Base-by-base conservation (phyloP, 2,113 vertebrate species). In the Nerophis ophidion region DNA sequence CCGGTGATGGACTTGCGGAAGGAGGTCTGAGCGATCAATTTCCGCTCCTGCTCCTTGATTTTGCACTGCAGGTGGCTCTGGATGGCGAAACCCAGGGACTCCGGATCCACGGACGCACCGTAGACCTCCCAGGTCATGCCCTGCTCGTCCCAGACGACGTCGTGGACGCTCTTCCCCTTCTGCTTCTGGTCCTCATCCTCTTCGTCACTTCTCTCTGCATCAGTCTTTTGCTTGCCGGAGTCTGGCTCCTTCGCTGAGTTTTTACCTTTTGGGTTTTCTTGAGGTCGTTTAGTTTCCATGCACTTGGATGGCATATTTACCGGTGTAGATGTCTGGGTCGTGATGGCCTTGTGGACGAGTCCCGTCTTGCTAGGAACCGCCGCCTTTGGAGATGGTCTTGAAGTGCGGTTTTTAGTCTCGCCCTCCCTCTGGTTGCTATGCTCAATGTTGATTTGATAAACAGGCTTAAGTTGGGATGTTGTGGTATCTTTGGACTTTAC, bases 51-150 rank as follows among this genome's bases (percentile, higher is more conserved):
- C 79, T 98, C 96, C 80, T 92, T 91, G 78, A 98, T 99, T 76
- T 99, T 98, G 75, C 94, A 93, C 85, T 98, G 95, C 54, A 99
- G 80, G 70, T 99, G 97, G 87, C 94, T 99, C 91, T 99, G 97
- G 79, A 99, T 99, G 34, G 96, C 97, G 7, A 98, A 90, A 11
- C 97, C 97, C 36, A 99, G 86, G 1, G 93, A 97, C 71, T 99
- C 97, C 0, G 93, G 94, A 81, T 99, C 97, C 0, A 98, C 86
- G 0, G 95, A 95, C 0, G 97, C 97, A 1, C 97, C 97, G 0
- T 99, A 99, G 51, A 99, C 96, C 73, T 99, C 97, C 97, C 97
- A 99, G 0, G 97, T 99, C 97, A 99, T 99, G 58, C 97, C 97
- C 71, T 99, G 95, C 61, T 99, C 97, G 0, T 99, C 97, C 97